Evolutionary conservation across 2,797 vertebrate genomes (phyloP).

Genomic region (Chlorospingus flavigularis): DNA sequence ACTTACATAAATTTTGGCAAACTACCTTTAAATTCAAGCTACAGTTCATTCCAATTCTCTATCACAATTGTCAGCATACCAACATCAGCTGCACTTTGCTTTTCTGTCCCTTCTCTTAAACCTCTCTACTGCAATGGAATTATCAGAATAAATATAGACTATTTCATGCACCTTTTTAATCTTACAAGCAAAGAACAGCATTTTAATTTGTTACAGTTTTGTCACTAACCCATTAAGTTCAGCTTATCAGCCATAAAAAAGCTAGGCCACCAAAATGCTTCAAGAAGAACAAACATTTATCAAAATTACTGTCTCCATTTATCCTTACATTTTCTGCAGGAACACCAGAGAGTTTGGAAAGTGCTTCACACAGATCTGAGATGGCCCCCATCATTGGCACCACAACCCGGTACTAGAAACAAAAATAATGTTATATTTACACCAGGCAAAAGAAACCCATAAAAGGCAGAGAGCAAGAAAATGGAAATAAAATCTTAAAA

Average conservation of each 20-base stretch:
- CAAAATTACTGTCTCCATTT: background rate
- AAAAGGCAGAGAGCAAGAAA: background rate
- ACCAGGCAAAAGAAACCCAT: background rate
- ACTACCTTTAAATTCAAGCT: background rate
- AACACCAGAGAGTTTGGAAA: conserved; percentile 88
- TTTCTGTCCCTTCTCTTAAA: background rate
- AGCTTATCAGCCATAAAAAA: background rate
- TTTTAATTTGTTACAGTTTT: background rate
- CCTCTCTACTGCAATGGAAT: background rate
- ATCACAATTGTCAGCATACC: background rate
- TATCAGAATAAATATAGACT: background rate
- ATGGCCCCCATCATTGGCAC: conserved; percentile 91
- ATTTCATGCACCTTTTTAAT: background rate
- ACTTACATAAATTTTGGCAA: background rate
- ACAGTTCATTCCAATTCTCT: background rate
- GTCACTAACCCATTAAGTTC: background rate
- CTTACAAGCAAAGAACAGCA: background rate
- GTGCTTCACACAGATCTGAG: conserved; percentile 88
- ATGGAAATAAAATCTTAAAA: background rate
- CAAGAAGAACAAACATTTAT: background rate
- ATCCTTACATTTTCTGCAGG: conserved; percentile 87
- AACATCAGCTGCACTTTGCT: background rate
- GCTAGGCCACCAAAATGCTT: background rate
- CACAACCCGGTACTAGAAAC: conserved; percentile 85
- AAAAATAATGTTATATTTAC: background rate